Percentiles rank a stretch among this genome's conserved stretches.
Evolutionary conservation across 1,140 invertebrate genomes (phyloP).

Genomic region (Catajapyx aquilonaris): DNA sequence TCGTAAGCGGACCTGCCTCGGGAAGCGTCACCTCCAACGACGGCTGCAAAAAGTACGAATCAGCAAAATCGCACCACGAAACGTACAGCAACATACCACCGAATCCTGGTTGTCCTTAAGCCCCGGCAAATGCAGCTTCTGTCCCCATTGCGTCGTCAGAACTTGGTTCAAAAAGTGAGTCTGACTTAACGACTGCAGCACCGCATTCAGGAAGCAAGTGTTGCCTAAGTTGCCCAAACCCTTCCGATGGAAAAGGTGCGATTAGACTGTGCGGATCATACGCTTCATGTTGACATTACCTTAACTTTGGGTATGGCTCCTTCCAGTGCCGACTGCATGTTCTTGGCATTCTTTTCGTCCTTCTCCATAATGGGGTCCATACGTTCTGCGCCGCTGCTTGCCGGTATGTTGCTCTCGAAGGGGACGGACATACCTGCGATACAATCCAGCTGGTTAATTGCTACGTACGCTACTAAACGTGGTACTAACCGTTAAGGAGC

Average conservation of each 20-base stretch:
- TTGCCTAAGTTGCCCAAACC: constrained; percentile 76
- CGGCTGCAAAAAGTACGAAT: constrained; percentile 20
- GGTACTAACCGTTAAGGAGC: constrained; percentile 8
- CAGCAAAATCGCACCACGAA: not conserved
- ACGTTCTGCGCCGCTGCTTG: not conserved
- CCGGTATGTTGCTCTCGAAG: not conserved
- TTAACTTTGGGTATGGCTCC: not conserved
- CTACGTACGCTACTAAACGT: constrained; percentile 6
- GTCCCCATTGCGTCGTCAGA: constrained; percentile 37
- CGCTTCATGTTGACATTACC: not conserved
- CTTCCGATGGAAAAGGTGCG: constrained; percentile 18
- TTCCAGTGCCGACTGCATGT: no score
- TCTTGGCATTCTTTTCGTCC: no score
- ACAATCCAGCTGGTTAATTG: constrained; percentile 6
- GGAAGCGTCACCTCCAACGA: constrained; percentile 40
- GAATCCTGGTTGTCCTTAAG: constrained; percentile 17
- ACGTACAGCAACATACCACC: not conserved
- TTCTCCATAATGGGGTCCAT: not conserved
- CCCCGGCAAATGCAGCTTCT: constrained; percentile 45
- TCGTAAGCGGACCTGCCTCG: constrained; percentile 45
- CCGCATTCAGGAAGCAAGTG: constrained; percentile 92
- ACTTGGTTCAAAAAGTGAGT: constrained; percentile 56
- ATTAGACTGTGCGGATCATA: constrained; percentile 3
- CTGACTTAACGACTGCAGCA: constrained; percentile 75
- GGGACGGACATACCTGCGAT: constrained; percentile 11